Evolutionary conservation across 2,113 vertebrate species (phyloP).

Genomic region (Rhineura floridana): DNA sequence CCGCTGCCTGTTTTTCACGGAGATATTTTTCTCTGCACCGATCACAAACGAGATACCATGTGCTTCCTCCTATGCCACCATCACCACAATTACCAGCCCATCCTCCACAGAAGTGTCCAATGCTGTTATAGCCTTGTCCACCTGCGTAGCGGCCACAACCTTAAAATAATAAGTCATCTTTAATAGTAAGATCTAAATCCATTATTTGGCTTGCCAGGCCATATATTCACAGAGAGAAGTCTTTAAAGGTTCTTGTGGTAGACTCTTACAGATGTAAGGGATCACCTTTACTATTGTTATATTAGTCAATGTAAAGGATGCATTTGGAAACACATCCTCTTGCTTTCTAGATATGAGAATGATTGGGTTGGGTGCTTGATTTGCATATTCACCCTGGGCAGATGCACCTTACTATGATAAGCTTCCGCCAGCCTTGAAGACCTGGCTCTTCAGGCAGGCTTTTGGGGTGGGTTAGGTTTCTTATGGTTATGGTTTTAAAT

Average conservation of each 20-base stretch:
- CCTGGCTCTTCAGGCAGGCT: too few relatives aligned
- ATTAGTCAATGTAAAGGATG: neutral
- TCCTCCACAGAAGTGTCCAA: constrained; percentile 97
- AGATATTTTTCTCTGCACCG: constrained; percentile 97
- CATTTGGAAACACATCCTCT: neutral
- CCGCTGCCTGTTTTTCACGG: constrained; percentile 95
- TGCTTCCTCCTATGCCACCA: constrained; percentile 97
- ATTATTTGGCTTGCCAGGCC: neutral
- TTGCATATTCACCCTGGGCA: too few relatives aligned
- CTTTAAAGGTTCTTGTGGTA: neutral
- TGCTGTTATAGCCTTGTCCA: constrained; percentile 98
- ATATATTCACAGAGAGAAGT: neutral
- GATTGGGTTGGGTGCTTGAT: too few relatives aligned
- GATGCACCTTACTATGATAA: neutral
- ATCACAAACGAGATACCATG: constrained; percentile 98
- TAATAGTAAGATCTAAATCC: neutral
- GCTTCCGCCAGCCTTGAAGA: too few relatives aligned
- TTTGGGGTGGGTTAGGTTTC: too few relatives aligned
- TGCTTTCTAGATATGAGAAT: neutral
- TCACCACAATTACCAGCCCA: constrained; percentile 99
- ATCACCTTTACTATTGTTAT: neutral
- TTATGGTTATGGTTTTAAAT: too few relatives aligned
- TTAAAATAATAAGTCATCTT: constrained; percentile 39
- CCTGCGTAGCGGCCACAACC: constrained; percentile 97
- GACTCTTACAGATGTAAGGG: too few relatives aligned